phyloP scores from a whole-genome alignment of 2,888 invertebrate genomes.

The Drosophila emarginata region DNA sequence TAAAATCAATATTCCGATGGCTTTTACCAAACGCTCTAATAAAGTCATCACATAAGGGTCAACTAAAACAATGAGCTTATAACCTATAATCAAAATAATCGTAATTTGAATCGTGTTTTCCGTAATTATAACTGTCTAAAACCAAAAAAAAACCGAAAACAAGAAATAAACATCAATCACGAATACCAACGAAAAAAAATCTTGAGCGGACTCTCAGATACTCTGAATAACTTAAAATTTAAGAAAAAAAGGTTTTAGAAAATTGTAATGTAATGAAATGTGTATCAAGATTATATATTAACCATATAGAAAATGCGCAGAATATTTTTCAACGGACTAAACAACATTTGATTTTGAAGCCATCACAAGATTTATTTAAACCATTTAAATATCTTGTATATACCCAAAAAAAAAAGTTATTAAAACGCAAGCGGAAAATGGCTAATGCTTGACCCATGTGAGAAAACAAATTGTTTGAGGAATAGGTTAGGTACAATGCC shows the following conservation, averaged over 20 bases:
- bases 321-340: no score
- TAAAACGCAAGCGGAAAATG: slow-evolving; percentile 10
- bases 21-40: slow-evolving; percentile 32
- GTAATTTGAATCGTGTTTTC: slow-evolving; percentile 62
- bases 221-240: background rate
- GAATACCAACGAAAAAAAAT: slow-evolving; percentile 32
- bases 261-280: no score
- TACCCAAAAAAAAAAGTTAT: slow-evolving; percentile 19
- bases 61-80: slow-evolving; percentile 36
- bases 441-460: slow-evolving; percentile 50
- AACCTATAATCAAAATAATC: slow-evolving; percentile 61
- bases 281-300: no score
- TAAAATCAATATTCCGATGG: slow-evolving; percentile 57
- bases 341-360: no score
- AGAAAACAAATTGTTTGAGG: slow-evolving; percentile 64
- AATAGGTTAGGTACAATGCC: slow-evolving; percentile 54
- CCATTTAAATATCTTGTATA: background rate
- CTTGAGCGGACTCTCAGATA: background rate
- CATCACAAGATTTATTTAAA: no score
- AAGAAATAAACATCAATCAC: slow-evolving; percentile 66
- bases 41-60: slow-evolving; percentile 53
- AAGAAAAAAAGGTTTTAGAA: no score
- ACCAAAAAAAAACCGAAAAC: slow-evolving; percentile 8
- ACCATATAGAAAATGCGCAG: no score
- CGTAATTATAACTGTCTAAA: slow-evolving; percentile 52